Conservation (phyloP, 2,797 vertebrate genomes). For the Acrossocheilus fasciatus region DNA sequence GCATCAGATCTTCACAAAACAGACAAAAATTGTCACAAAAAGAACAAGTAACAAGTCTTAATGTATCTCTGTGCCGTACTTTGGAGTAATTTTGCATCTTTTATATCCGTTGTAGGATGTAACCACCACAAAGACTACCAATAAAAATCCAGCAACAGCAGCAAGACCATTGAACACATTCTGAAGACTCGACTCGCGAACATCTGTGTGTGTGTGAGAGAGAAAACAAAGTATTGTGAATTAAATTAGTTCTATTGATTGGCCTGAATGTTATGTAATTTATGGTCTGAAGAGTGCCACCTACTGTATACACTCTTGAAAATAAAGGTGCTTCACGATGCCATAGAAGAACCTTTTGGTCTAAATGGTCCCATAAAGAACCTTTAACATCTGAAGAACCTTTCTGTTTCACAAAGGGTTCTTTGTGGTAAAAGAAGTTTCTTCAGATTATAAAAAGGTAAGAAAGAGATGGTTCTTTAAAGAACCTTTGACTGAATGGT, state of each 20-base stretch:
- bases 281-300: background rate
- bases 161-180: constrained; percentile 57
- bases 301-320: background rate
- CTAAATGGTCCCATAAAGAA: no score
- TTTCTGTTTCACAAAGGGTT: no score
- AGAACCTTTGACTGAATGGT: no score
- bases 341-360: no score
- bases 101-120: constrained; percentile 46
- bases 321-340: no score
- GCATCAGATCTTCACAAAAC: background rate
- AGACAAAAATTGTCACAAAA: background rate
- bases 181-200: background rate
- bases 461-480: no score
- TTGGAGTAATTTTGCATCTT: constrained; percentile 29
- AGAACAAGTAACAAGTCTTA: background rate
- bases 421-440: no score
- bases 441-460: no score
- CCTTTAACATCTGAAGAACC: no score
- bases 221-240: background rate
- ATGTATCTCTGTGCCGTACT: constrained; percentile 55
- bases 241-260: background rate
- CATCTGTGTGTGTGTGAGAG: background rate
- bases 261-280: background rate
- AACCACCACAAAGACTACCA: constrained; percentile 54
- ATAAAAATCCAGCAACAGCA: constrained; percentile 62